A percentile compares a stretch with the other conserved stretches of the same genome.
Conservation (phyloP, 1,140 invertebrate genomes). For the Formica exsecta region DNA sequence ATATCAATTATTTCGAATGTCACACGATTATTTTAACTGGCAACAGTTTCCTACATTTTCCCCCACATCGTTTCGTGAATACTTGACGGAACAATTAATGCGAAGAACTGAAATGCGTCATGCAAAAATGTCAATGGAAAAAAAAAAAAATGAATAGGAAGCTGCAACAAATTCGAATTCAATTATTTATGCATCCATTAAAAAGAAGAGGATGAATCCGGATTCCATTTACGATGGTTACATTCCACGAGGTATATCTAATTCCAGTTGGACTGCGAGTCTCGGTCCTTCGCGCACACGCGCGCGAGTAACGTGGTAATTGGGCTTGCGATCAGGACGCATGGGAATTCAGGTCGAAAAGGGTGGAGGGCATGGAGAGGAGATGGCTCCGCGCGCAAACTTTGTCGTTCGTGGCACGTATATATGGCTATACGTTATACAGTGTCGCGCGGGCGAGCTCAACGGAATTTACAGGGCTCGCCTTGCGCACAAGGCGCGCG, state of each 20-base stretch:
- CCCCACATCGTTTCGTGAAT: too few relatives aligned
- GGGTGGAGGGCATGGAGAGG: slow-evolving; percentile 20
- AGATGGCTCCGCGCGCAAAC: slow-evolving; percentile 55
- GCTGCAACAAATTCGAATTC: slow-evolving; percentile 1
- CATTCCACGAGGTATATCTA: slow-evolving; percentile 48
- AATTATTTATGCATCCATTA: slow-evolving; percentile 9
- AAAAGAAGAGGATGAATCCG: slow-evolving; percentile 27
- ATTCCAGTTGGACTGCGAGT: slow-evolving; percentile 51
- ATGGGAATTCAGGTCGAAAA: slow-evolving; percentile 63
- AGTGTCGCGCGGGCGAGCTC: slow-evolving; percentile 48
- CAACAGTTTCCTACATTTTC: too few relatives aligned
- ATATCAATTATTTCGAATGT: too few relatives aligned
- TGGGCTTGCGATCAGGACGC: slow-evolving; percentile 65
- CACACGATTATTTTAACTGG: not conserved
- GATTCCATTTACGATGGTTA: slow-evolving; percentile 34
- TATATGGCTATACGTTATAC: slow-evolving; percentile 42
- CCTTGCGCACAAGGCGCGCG: slow-evolving; percentile 35
- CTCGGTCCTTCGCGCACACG: slow-evolving; percentile 33
- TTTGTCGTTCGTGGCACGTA: slow-evolving; percentile 67
- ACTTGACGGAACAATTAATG: not conserved
- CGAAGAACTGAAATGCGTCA: not conserved
- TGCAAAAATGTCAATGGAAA: not conserved
- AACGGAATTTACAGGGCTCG: slow-evolving; percentile 72
- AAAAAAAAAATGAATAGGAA: not conserved
- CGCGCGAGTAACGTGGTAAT: slow-evolving; percentile 59